A percentile compares a stretch with the other conserved stretches of the same genome.
These are phyloP conservation scores for Oligia strigilis DNA, from an alignment of 2,888 invertebrate genomes.

Conservation along the genomic window DNA sequence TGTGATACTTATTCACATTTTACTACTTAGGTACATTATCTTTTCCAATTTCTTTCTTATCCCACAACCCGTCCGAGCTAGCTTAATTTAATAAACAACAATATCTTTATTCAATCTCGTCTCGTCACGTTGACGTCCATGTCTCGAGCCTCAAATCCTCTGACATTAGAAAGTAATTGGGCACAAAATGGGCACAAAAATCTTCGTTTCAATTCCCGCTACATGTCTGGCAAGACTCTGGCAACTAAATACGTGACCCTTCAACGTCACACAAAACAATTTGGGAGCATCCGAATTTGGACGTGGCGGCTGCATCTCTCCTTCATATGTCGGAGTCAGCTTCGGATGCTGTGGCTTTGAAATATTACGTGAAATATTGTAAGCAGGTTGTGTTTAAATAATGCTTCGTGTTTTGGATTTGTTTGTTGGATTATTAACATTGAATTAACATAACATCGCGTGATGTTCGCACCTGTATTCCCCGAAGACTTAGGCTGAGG, in stretches of 20 bases:
- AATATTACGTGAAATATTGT: constrained; percentile 42
- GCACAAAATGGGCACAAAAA: constrained; percentile 48
- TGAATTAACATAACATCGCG: constrained; percentile 6
- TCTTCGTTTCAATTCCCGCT: constrained; percentile 52
- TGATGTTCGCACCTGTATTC: neutral
- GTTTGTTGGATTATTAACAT: constrained; percentile 6
- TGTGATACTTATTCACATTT: neutral
- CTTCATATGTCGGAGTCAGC: constrained; percentile 50
- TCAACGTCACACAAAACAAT: constrained; percentile 68
- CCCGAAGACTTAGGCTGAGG: neutral
- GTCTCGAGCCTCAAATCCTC: constrained; percentile 48
- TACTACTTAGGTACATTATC: constrained; percentile 3
- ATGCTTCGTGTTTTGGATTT: constrained; percentile 23
- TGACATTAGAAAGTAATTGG: constrained; percentile 60
- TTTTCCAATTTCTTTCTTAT: constrained; percentile 33
- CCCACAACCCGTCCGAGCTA: constrained; percentile 23
- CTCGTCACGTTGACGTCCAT: constrained; percentile 44
- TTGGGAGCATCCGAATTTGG: constrained; percentile 60
- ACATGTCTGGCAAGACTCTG: constrained; percentile 57
- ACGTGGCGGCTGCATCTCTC: constrained; percentile 50
- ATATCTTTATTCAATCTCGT: constrained; percentile 43
- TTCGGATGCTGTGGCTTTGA: constrained; percentile 35
- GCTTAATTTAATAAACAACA: constrained; percentile 49
- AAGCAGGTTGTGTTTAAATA: constrained; percentile 38
- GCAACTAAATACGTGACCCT: constrained; percentile 67